A percentile compares a stretch with the other conserved stretches of the same genome.
Evolutionary conservation across 2,797 vertebrate genomes (phyloP).

Genomic region (Gallirallus australis): DNA sequence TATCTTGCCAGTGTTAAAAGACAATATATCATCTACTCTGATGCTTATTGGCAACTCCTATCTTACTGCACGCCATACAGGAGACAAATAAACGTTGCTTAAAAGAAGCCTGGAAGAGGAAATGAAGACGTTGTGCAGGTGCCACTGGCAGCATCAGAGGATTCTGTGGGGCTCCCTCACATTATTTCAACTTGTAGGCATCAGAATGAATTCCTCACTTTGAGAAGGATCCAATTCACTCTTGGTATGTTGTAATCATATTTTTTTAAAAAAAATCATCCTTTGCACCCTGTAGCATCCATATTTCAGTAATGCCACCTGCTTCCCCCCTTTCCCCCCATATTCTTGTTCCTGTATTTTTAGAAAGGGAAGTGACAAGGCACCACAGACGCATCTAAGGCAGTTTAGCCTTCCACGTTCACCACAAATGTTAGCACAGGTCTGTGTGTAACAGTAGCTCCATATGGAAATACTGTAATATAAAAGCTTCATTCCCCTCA

Average conservation of each 20-base stretch:
- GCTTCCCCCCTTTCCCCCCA: neutral
- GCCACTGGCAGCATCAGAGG: neutral
- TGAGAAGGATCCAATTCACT: conserved; percentile 11
- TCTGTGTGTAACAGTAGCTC: neutral
- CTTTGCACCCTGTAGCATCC: neutral
- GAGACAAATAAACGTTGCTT: neutral
- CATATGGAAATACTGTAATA: conserved; percentile 2
- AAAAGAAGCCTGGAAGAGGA: neutral
- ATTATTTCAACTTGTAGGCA: neutral
- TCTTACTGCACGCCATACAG: neutral
- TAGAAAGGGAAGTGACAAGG: neutral
- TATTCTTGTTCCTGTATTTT: neutral
- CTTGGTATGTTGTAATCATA: neutral
- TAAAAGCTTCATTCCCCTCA: neutral
- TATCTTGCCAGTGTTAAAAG: neutral
- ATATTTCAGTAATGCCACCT: neutral
- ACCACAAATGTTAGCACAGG: neutral
- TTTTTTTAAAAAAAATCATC: no score
- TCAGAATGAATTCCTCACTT: neutral
- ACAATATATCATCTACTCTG: neutral
- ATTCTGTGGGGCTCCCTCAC: neutral
- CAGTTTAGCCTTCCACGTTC: neutral
- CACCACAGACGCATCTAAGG: neutral
- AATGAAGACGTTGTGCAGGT: neutral
- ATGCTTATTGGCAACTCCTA: neutral